phyloP scores from a whole-genome alignment of 2,113 vertebrate genomes.

The Ranitomeya variabilis region DNA sequence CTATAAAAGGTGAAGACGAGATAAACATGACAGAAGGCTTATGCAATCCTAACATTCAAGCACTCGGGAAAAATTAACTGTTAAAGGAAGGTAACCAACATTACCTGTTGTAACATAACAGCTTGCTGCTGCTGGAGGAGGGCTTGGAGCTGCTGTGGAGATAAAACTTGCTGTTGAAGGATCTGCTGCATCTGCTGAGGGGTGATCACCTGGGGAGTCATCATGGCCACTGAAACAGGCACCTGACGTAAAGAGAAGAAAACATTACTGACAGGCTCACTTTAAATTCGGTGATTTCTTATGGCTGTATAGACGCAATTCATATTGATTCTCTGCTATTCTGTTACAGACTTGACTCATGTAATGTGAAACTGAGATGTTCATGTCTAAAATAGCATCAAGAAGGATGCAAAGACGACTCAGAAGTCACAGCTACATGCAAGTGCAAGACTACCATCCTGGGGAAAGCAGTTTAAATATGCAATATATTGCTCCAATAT shows the following conservation, averaged over 20 bases:
- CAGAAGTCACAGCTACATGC: not conserved
- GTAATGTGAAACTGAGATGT: slow-evolving; percentile 12
- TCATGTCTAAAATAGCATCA: not conserved
- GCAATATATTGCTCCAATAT: not conserved
- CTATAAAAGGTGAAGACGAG: slow-evolving; percentile 58
- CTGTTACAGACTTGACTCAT: not conserved
- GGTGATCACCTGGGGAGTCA: slow-evolving; percentile 99
- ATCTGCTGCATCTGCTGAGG: slow-evolving; percentile 99
- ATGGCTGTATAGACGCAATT: slow-evolving; percentile 54
- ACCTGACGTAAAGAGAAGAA: slow-evolving; percentile 75
- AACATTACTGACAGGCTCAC: slow-evolving; percentile 36
- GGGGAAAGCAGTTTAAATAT: not conserved
- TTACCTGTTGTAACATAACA: slow-evolving; percentile 99
- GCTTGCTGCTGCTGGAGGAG: slow-evolving; percentile 98
- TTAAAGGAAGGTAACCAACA: slow-evolving; percentile 78
- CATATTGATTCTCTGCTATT: slow-evolving; percentile 28
- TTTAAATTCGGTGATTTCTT: slow-evolving; percentile 43
- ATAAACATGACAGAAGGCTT: slow-evolving; percentile 56
- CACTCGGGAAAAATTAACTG: slow-evolving; percentile 52
- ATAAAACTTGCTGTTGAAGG: slow-evolving; percentile 97
- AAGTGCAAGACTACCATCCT: not conserved
- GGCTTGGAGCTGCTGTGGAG: slow-evolving; percentile 97
- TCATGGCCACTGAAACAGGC: slow-evolving; percentile 99
- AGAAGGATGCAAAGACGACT: not conserved
- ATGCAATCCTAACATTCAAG: slow-evolving; percentile 55